These are phyloP conservation scores for Eulemur rubriventer DNA, from an alignment of 2,797 vertebrate species.

Conservation along the genomic window DNA sequence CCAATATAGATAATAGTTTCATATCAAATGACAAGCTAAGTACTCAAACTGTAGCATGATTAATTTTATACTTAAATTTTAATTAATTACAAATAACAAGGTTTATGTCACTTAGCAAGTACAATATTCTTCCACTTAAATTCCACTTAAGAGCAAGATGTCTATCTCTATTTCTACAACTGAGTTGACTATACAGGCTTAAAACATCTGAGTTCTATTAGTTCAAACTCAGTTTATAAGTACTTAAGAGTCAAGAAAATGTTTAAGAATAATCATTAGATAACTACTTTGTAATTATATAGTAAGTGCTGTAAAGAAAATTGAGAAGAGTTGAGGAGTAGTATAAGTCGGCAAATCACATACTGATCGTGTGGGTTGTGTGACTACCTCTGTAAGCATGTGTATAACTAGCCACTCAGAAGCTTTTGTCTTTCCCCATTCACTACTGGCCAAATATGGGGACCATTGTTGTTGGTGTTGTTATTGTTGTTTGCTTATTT, in stretches of 20 bases:
- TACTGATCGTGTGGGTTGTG: background rate
- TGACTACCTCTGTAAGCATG: background rate
- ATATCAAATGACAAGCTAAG: background rate
- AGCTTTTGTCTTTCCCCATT: background rate
- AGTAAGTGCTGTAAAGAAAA: background rate
- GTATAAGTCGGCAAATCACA: background rate
- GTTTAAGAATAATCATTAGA: background rate
- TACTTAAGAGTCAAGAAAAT: conserved; percentile 15
- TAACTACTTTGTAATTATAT: background rate
- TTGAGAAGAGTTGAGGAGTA: background rate
- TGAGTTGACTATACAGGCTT: background rate
- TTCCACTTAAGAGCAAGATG: background rate
- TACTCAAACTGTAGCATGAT: background rate
- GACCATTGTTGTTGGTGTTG: background rate
- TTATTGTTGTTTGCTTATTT: background rate
- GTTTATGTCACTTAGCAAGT: background rate
- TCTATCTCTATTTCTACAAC: background rate
- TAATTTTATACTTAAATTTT: conserved; percentile 8
- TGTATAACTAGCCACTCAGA: background rate
- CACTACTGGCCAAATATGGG: background rate
- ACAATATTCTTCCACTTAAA: background rate
- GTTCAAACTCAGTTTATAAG: background rate
- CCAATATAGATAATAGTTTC: background rate
- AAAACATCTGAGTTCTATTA: background rate
- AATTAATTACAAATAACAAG: conserved; percentile 23